Base-by-base conservation (phyloP, 2,888 invertebrate species). In the Andrena hattorfiana region DNA sequence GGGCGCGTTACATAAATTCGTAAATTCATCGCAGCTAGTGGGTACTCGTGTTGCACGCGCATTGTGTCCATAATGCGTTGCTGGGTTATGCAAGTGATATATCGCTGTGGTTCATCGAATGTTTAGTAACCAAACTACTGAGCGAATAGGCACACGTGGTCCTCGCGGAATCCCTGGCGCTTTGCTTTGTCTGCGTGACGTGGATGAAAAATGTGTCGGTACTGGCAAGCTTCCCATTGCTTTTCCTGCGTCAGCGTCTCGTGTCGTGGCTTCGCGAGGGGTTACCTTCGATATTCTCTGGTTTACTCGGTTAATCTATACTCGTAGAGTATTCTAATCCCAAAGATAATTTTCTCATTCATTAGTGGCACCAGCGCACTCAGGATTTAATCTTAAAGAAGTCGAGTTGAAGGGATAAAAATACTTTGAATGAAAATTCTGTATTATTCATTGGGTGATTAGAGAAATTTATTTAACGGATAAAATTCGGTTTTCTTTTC, bases 221-320 rank as follows among this genome's bases (percentile, higher is more conserved):
- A 81, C 81, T 87, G 87, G 83, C 87, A 85, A 83, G 81, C 80
- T 78, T 85, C 80, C 85, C 77, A 35, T 48, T 32, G 56, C 62
- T 77, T 70, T 68, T 56, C 51, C 66, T 60, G 16, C 35, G 5
- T 23, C 75, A n/a, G 26, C 73, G 8, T 64, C 54, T 48, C 48
- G 49, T 23, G 20, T 20, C 4, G 32, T 56, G 64, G 49, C 23
- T 75, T 13, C 35, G 13, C 30, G 49, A 16, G 30, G 51, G 30
- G 51, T 69, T 81, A 67, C 48, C 60, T 30, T 83, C 1, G 42
- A 13, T 42, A 16, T 69, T 42, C 64, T 26, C 48, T 26, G 26
- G 0, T 48, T 20, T 30, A 23, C 23, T 10, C 20, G 54, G 23
- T 8, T 10, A 16, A 42, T 42, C 13, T 13, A 42, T 42, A 42